These are phyloP conservation scores for Ophion costatus DNA, from an alignment of 2,888 invertebrate species.

Conservation along the genomic window DNA sequence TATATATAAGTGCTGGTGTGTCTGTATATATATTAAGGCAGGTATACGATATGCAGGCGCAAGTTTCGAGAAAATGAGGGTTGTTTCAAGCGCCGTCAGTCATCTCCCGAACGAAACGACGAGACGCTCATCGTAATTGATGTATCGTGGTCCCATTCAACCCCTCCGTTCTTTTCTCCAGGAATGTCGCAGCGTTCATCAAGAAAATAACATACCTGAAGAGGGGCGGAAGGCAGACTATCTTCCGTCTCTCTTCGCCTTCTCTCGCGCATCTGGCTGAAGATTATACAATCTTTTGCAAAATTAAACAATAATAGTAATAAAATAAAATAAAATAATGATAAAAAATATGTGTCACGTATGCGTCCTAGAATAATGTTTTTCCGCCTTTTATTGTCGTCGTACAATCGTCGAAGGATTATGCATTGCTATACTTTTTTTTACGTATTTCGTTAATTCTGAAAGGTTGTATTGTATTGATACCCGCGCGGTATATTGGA, in stretches of 20 bases:
- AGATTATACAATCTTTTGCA: not conserved
- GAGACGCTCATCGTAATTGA: conserved; percentile 66
- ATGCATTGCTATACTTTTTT: too few species aligned
- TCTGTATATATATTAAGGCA: not conserved
- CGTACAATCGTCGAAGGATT: too few species aligned
- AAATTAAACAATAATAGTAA: too few species aligned
- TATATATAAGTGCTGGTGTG: too few species aligned
- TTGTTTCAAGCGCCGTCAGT: conserved; percentile 39
- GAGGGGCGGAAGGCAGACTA: too few species aligned
- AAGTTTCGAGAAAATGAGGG: not conserved
- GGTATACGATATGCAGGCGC: not conserved
- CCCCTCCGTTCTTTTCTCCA: conserved; percentile 1
- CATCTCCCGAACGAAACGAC: conserved; percentile 66
- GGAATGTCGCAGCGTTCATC: not conserved
- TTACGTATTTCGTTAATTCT: not conserved
- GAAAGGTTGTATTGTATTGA: not conserved
- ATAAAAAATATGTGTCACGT: not conserved
- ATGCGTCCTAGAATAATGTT: not conserved
- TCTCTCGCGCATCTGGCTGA: too few species aligned
- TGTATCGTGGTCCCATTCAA: conserved; percentile 51
- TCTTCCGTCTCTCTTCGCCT: not conserved
- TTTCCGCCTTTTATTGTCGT: not conserved
- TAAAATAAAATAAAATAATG: too few species aligned
- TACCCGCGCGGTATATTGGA: not conserved
- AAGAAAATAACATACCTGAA: not conserved